These are phyloP conservation scores for Megalurothrips usitatus DNA, from an alignment of 2,888 invertebrate genomes.

Conservation along the genomic window DNA sequence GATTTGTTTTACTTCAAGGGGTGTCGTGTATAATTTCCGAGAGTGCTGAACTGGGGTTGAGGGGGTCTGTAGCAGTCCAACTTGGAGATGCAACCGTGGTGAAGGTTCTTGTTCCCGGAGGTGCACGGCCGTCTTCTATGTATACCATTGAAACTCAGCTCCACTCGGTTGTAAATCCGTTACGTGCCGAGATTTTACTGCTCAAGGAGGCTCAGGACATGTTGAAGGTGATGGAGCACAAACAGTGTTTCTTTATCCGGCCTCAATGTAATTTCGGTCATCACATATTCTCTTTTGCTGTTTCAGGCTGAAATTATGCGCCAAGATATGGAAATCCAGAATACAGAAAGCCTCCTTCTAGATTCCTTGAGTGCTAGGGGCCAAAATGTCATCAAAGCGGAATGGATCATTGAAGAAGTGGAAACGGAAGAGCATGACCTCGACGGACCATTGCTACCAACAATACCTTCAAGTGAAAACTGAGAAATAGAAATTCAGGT, in stretches of 20 bases:
- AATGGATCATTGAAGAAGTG: neutral
- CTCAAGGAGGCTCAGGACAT: neutral
- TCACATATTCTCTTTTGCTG: neutral
- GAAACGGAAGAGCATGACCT: neutral
- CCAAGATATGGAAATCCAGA: neutral
- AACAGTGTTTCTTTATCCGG: neutral
- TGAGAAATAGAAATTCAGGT: too few species aligned
- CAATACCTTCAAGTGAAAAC: too few species aligned
- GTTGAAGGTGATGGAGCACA: neutral
- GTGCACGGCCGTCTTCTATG: neutral
- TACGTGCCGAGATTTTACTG: neutral
- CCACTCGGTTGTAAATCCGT: neutral
- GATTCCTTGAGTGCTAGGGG: neutral
- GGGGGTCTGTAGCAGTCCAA: neutral
- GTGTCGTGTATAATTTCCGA: neutral
- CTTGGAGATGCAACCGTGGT: neutral
- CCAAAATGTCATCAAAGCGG: neutral
- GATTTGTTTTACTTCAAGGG: neutral
- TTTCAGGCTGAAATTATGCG: neutral
- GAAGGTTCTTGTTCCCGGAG: neutral
- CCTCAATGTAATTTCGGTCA: too few species aligned
- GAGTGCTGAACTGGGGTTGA: neutral
- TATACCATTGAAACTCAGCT: neutral
- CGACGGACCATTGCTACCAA: too few species aligned
- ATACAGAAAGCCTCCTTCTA: neutral